Base-by-base conservation (phyloP, 2,797 vertebrate species). In the Falco concolor region DNA sequence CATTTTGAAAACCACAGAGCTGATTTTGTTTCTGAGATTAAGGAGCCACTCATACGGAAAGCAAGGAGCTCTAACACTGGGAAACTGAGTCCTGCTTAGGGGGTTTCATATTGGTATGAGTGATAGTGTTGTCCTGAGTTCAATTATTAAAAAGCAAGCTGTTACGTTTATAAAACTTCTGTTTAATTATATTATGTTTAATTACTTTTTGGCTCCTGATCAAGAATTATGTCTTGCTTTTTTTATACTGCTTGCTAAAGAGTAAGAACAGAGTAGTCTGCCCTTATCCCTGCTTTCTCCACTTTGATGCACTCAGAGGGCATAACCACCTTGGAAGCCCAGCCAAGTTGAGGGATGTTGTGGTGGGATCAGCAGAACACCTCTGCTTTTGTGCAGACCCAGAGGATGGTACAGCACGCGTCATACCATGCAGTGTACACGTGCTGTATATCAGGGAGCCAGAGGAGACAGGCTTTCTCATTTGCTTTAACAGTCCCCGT, bases 1-100 rank as follows among this genome's bases (percentile, higher is more conserved):
- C 27, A 28, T 45, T 92, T 72, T 67, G 82, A 79, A 90, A 95
- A 69, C 50, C 81, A 67, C 75, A 91, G 84, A 5, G 6, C 19
- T 67, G 81, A 76, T 79, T 91, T 89, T 93, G 59, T 95, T 90
- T 61, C 24, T 67, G 56, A 91, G 54, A 44, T 63, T 85, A 59
- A 83, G 68, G 70, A 93, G 78, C 52, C 45, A 45, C 82, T 83
- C 13, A 2, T 50, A 11, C 50, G 27, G 75, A 84, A 78, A 90
- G 87, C 89, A 94, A 83, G 40, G 84, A 93, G 78, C 52, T 49
- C 72, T 85, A 89, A 77, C 84, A 87, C 34, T n/a, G 67, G 13
- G 67, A 50, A 69, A 65, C 68, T 25, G 63, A 87, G 49, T 63
- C 63, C 40, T 84, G 0, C 38, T 86, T 64, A 53, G 67, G 67